Evolutionary conservation across 1,140 invertebrate genomes (phyloP).

Genomic region (Heterodera schachtii): DNA sequence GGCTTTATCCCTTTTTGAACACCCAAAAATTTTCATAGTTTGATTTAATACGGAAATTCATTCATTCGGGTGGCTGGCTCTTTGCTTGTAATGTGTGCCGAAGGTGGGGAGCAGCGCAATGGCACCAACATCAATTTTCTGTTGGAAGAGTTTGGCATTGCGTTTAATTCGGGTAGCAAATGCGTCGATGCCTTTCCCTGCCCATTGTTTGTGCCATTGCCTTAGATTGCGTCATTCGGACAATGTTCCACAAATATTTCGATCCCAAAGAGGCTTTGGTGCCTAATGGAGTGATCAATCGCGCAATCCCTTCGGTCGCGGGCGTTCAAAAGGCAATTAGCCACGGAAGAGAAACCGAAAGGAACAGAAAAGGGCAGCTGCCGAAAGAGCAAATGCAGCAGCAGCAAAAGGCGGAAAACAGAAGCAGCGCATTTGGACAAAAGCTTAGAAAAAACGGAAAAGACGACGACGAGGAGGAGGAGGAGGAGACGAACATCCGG

Average conservation of each 20-base stretch:
- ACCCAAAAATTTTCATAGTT: conserved; percentile 66
- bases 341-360: conserved; percentile 42
- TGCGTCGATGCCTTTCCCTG: not conserved
- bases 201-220: not conserved
- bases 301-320: conserved; percentile 71
- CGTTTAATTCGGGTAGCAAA: conserved; percentile 83
- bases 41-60: conserved; percentile 75
- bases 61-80: conserved; percentile 81
- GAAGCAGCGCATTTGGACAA: not conserved
- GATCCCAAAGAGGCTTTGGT: conserved; percentile 96
- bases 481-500: conserved; percentile 16
- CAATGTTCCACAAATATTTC: conserved; percentile 94
- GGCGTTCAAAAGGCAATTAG: conserved; percentile 34
- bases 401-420: not conserved
- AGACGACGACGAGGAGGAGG: conserved; percentile 4
- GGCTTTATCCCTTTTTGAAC: conserved; percentile 14
- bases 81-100: conserved; percentile 81
- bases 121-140: conserved; percentile 95
- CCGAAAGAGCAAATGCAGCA: not conserved
- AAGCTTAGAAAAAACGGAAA: not conserved
- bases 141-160: conserved; percentile 90
- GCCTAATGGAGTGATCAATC: conserved; percentile 80
- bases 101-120: conserved; percentile 85
- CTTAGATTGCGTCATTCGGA: conserved; percentile 85
- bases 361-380: not conserved